These are phyloP conservation scores for Penelope pileata DNA, from an alignment of 2,113 vertebrate genomes.

Conservation along the genomic window DNA sequence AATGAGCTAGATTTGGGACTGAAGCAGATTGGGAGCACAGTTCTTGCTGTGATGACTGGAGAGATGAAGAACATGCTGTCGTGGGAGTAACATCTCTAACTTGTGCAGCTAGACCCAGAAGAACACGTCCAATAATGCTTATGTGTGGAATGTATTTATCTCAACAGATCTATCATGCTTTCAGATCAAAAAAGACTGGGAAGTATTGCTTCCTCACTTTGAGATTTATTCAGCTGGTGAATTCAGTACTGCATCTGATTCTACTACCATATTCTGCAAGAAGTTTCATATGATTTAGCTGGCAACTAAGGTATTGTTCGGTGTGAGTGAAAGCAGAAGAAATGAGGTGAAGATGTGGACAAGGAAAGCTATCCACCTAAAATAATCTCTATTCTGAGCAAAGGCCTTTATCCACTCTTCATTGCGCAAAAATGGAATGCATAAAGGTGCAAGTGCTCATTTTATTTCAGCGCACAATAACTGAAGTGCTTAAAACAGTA, in stretches of 20 bases:
- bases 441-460: not conserved
- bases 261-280: not conserved
- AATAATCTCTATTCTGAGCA: not conserved
- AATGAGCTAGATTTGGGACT: not conserved
- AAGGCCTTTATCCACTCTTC: not conserved
- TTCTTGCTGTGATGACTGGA: not conserved
- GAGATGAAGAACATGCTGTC: not conserved
- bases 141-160: not conserved
- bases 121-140: not conserved
- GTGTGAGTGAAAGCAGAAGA: not conserved
- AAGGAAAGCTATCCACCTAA: not conserved
- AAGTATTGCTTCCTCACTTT: not conserved
- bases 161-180: not conserved
- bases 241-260: not conserved
- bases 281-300: not conserved
- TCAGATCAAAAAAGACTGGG: not conserved
- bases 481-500: not conserved
- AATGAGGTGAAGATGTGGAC: not conserved
- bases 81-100: not conserved
- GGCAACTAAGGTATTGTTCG: not conserved
- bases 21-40: not conserved
- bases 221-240: not conserved
- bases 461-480: not conserved
- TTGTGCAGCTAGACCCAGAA: not conserved
- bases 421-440: not conserved